These are phyloP conservation scores for Pollenia amentaria DNA, from an alignment of 2,888 invertebrate species.

Conservation along the genomic window DNA sequence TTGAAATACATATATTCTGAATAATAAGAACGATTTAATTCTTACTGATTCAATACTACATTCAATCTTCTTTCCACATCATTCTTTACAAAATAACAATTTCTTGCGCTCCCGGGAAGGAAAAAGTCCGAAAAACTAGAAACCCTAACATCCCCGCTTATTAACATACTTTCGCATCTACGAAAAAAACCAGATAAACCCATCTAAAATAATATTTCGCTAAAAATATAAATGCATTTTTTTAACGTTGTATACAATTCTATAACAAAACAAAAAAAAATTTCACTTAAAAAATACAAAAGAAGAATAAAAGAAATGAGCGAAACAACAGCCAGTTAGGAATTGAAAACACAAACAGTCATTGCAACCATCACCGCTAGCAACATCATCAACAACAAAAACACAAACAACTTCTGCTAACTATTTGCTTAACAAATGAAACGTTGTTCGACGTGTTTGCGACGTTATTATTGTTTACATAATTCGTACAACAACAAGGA, in stretches of 20 bases:
- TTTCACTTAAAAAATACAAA: slow-evolving; percentile 17
- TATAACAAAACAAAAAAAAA: slow-evolving; percentile 51
- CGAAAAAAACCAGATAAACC: neutral
- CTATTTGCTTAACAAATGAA: slow-evolving; percentile 68
- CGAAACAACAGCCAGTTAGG: slow-evolving; percentile 30
- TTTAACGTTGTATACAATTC: slow-evolving; percentile 42
- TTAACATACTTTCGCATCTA: too few species aligned
- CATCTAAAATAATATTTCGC: slow-evolving; percentile 40
- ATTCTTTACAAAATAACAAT: too few species aligned
- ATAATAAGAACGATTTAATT: too few species aligned
- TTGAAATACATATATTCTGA: too few species aligned
- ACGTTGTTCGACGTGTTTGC: slow-evolving; percentile 63
- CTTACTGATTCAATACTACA: too few species aligned
- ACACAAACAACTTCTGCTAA: slow-evolving; percentile 25
- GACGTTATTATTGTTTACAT: slow-evolving; percentile 66
- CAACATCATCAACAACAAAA: slow-evolving; percentile 26
- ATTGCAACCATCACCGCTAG: slow-evolving; percentile 26
- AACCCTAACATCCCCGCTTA: neutral
- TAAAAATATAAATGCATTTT: slow-evolving; percentile 44
- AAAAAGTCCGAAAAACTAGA: too few species aligned
- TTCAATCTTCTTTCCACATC: too few species aligned
- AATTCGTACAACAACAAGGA: slow-evolving; percentile 31
- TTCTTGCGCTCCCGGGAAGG: too few species aligned
- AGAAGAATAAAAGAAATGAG: slow-evolving; percentile 25
- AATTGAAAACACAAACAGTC: slow-evolving; percentile 9